Percentiles rank a stretch among this genome's conserved stretches.
Evolutionary conservation across 2,797 vertebrate genomes (phyloP).

Genomic region (Acomys russatus): DNA sequence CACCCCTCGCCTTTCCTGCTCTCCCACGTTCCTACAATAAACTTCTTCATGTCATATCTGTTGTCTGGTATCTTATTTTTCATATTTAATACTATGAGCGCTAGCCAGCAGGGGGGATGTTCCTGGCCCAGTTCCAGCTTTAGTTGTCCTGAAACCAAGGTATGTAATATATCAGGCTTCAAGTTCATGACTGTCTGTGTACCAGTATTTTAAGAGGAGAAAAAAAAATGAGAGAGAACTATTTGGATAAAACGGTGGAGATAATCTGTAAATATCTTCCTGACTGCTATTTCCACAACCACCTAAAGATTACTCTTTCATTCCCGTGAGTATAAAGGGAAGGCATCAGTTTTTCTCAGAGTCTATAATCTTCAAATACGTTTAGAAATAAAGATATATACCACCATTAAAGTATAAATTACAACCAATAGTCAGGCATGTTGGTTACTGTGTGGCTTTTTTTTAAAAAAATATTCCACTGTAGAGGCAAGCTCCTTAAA

Average conservation of each 20-base stretch:
- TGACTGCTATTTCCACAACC: background rate
- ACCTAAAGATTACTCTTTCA: background rate
- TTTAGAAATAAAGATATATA: constrained; percentile 41
- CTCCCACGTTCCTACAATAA: no score
- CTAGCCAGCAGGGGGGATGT: background rate
- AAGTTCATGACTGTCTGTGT: background rate
- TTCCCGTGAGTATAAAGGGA: background rate
- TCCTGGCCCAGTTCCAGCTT: background rate
- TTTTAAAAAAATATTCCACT: background rate
- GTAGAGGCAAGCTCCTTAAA: background rate
- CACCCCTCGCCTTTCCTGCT: no score
- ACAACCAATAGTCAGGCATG: background rate
- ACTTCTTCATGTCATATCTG: no score
- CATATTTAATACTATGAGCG: background rate
- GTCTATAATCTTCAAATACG: constrained; percentile 17
- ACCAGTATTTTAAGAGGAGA: background rate
- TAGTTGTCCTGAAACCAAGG: background rate
- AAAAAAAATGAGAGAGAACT: background rate
- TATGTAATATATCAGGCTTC: background rate
- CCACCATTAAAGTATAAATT: background rate
- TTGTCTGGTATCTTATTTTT: no score
- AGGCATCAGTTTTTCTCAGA: background rate
- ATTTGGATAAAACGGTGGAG: background rate
- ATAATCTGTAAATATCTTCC: background rate
- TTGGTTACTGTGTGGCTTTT: background rate